Base-by-base conservation (phyloP, 2,797 vertebrate species). In the Anabacerthia variegaticeps region DNA sequence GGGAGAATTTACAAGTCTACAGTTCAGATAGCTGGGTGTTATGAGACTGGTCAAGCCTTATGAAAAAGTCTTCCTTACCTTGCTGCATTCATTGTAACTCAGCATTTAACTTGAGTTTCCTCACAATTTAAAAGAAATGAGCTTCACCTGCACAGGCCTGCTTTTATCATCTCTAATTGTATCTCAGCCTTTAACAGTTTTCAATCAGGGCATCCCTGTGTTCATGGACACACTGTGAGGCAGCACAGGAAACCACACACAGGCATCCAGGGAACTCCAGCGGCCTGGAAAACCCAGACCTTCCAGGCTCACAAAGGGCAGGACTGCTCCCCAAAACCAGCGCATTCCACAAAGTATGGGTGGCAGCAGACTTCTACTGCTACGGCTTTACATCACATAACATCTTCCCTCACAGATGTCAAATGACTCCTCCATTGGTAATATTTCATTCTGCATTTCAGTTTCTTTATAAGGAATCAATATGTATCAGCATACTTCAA, bases 281-380 rank as follows among this genome's bases (percentile, higher is more conserved):
- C 0, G 0, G 7, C 63, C 59, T 30, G 56, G 51, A 74, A 46
- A 59, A 41, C 18, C 32, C 3, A 4, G 15, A 5, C 32, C 16
- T 26, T 56, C 48, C 4, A 56, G 21, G 14, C 67, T 28, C 37
- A 75, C 49, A 34, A 2, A 61, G 24, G 21, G 44, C 48, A 78
- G 48, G 41, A 27, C 14, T 34, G 48, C 34, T 63, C 75, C 20
- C 84, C 73, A 68, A 51, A 88, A 83, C 1, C 15, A 9, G 26
- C 37, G 65, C 46, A 4, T 21, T 68, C 23, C 36, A 63, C 21
- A 15, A 22, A 43, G 61, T 30, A 66, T 2, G 3, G 6, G 10
- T 30, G 41, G 34, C 14, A 76, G 67, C 49, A 71, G 41, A 61
- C 26, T 80, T 69, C 6, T 52, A 18, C n/a, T 68, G 69, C 27